Base-by-base conservation (phyloP, 2,888 invertebrate species). In the Anagyrus pseudococci region DNA sequence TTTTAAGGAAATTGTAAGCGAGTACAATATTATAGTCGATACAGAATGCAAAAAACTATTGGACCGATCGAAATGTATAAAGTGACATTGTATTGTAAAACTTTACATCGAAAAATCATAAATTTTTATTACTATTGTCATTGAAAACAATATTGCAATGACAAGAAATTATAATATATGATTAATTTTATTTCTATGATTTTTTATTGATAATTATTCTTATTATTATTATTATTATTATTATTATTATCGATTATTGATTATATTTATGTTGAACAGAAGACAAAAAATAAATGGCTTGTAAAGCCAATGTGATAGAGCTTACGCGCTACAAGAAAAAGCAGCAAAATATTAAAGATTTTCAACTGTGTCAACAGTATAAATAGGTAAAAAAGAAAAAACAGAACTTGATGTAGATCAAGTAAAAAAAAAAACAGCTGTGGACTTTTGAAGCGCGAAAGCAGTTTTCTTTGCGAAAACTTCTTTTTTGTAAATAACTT, bases 221-320 rank as follows among this genome's bases (percentile, higher is more conserved):
- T 64, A 67, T 67, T 67, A 67, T 60, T 61, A 61, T 61, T 64
- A 64, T 62, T 58, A 67, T 64, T 64, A 67, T 62, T 55, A 64
- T 67, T 61, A 67, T 66, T 57, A 60, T 65, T 64, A 64, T 58
- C 49, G 58, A 4, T 58, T 59, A 57, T 63, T 61, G 37, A 63
- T 64, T 61, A 60, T 56, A 48, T 37, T 66, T 43, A 20, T 17
- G 2, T 29, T 29, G 8, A n/a, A 33, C 69, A 69, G 68, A 71
- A 64, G 70, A 64, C 54, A 58, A 64, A 59, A 56, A 57, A 64
- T 62, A 79, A 77, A 75, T 72, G 80, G 80, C 80, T 80, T 80
- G 59, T 74, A 70, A 80, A 80, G 80, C 80, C 80, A 78, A 80
- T 80, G 80, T 80, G 80, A 80, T 80, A 80, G 80, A 80, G 80